phyloP scores from a whole-genome alignment of 2,797 vertebrate genomes.

The Champsocephalus gunnari region DNA sequence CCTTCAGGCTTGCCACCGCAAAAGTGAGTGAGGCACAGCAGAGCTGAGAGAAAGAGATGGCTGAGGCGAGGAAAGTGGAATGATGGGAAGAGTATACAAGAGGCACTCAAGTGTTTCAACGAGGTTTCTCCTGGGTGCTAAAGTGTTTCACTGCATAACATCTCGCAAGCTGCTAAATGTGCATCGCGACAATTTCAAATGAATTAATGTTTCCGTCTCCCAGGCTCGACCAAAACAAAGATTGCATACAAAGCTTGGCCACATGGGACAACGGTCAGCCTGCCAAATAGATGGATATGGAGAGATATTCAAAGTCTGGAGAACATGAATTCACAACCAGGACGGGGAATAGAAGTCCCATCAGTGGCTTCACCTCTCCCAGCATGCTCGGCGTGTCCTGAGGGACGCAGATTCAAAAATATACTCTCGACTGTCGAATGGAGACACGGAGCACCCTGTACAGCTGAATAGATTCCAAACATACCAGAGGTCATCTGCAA shows the following conservation, averaged over 20 bases:
- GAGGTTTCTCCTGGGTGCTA: constrained; percentile 58
- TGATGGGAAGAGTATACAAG: constrained; percentile 57
- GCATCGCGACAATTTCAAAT: constrained; percentile 67
- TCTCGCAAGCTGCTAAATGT: constrained; percentile 67
- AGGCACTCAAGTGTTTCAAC: constrained; percentile 58
- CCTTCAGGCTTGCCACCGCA: constrained; percentile 61
- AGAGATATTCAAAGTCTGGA: constrained; percentile 76
- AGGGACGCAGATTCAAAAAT: constrained; percentile 77
- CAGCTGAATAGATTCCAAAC: constrained; percentile 63
- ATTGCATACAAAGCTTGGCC: constrained; percentile 67
- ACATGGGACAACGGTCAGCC: constrained; percentile 67
- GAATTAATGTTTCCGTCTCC: constrained; percentile 65
- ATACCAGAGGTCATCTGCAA: constrained; percentile 55
- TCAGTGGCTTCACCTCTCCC: constrained; percentile 83
- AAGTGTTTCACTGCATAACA: constrained; percentile 54
- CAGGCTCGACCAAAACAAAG: constrained; percentile 58
- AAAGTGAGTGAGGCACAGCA: constrained; percentile 52
- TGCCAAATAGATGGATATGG: constrained; percentile 78
- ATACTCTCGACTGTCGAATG: constrained; percentile 78
- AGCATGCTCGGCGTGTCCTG: constrained; percentile 77
- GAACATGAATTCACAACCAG: constrained; percentile 83
- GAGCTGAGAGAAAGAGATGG: constrained; percentile 35
- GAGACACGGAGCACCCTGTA: constrained; percentile 58
- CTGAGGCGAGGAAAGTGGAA: constrained; percentile 39
- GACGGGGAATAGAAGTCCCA: constrained; percentile 82